Evolutionary conservation across 2,888 invertebrate genomes (phyloP), one percentile per base, ranked within the genome.

Genomic region (Drosophila mulleri): DNA sequence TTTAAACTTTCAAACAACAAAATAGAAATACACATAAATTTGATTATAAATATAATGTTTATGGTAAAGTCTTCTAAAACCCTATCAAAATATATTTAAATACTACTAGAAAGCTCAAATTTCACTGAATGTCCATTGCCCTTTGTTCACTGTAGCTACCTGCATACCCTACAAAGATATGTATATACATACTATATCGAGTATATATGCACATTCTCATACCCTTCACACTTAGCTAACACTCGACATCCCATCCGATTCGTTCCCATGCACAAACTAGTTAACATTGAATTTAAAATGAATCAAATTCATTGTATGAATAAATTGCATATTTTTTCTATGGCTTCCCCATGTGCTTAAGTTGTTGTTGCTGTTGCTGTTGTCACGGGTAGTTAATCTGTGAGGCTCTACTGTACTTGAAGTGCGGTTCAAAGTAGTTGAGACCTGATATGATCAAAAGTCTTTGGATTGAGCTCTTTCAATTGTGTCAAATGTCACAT

Each of bases 241-340:
- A 45, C 35, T 39, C 8, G 23, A 11, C 16, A 35, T 23, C 47
- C 47, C 26, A 47, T 7, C 52, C 56, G 63, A 62, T 67, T 54
- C 62, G 48, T 65, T 75, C 66, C 63, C 75, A 57, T 41, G 37
- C 67, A 57, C 54, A 78, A 81, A 79, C 72, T 69, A 77, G 83
- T 83, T 83, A 86, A 66, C 83, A 86, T 86, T 86, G 83, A 86
- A 83, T 83, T 77, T 67, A 20, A 79, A 86, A 77, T 75, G 80
- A 86, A 72, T 81, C 67, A 68, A 79, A 76, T 66, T 62, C 76
- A 75, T 66, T 69, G 67, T 65, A 70, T 57, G 70, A 52, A 60
- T 47, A 74, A 78, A 75, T 72, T 77, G 71, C 77, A 72, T 61
- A 70, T 70, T 63, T 70, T 63, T 86, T 70, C 45, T 83, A 83